phyloP scores from a whole-genome alignment of 2,797 vertebrate genomes.

The Eulemur mongoz region DNA sequence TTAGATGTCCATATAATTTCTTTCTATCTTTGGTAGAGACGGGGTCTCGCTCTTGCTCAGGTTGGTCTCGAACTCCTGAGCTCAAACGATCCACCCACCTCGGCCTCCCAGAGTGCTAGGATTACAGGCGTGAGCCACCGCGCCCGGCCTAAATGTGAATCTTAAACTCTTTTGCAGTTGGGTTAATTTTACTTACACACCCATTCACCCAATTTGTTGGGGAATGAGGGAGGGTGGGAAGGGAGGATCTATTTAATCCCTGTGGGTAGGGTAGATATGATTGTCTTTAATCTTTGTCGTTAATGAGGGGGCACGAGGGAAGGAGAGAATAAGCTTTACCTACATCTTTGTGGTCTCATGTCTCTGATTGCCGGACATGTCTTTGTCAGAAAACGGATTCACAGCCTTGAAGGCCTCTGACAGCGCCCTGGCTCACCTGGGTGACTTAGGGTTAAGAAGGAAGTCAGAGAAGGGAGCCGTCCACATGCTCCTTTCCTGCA shows the following conservation, averaged over 20 bases:
- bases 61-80: too few species aligned
- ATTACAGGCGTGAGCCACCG: too few species aligned
- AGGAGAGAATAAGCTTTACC: neutral
- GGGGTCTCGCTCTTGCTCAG: too few species aligned
- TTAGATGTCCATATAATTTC: too few species aligned
- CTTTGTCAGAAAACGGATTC: neutral
- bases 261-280: neutral
- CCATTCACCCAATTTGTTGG: neutral
- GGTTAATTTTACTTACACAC: neutral
- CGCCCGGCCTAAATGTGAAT: neutral
- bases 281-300: neutral
- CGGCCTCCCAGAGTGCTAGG: too few species aligned
- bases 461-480: neutral
- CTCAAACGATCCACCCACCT: too few species aligned
- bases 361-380: neutral
- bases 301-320: neutral
- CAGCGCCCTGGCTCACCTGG: neutral
- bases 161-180: slow-evolving; percentile 18
- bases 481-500: neutral
- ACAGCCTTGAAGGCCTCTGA: neutral
- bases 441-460: neutral
- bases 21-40: too few species aligned
- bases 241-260: neutral
- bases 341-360: neutral
- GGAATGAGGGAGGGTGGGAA: neutral